A percentile compares a stretch with the other conserved stretches of the same genome.
Conservation (phyloP, 1,140 invertebrate genomes). For the Myzus persicae region DNA sequence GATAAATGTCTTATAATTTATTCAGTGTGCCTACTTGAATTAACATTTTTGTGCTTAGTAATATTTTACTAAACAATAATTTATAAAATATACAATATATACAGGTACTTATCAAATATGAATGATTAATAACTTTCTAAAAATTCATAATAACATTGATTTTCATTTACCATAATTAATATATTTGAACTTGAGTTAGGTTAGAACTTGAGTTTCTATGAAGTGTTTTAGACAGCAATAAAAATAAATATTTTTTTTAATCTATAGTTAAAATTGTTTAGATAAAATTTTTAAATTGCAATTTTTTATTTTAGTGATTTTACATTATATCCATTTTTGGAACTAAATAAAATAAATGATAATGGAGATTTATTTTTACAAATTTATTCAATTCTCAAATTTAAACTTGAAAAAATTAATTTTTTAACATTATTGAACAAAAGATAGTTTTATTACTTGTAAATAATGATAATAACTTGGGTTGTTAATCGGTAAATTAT, state of each 20-base stretch:
- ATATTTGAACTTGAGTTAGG: not conserved
- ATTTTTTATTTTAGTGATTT: not conserved
- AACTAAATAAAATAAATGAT: not conserved
- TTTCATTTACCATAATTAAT: not conserved
- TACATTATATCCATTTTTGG: not conserved
- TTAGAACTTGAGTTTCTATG: not conserved
- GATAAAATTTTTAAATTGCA: not conserved
- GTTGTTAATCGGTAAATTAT: too few relatives aligned
- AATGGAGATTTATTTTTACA: too few relatives aligned
- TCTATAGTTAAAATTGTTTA: not conserved
- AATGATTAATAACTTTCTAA: not conserved
- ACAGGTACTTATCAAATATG: not conserved
- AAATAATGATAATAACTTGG: too few relatives aligned
- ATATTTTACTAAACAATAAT: not conserved
- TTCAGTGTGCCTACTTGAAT: conserved; percentile 22
- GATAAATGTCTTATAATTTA: conserved; percentile 39
- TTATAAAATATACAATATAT: not conserved
- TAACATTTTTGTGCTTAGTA: not conserved
- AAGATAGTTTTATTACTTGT: too few relatives aligned
- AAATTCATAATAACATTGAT: not conserved
- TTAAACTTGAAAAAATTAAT: too few relatives aligned
- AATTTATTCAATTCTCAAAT: too few relatives aligned
- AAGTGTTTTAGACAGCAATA: too few relatives aligned
- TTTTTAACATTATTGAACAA: too few relatives aligned
- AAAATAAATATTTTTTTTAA: not conserved